Conservation (phyloP, 1,140 invertebrate species). For the Aphidius ervi region DNA sequence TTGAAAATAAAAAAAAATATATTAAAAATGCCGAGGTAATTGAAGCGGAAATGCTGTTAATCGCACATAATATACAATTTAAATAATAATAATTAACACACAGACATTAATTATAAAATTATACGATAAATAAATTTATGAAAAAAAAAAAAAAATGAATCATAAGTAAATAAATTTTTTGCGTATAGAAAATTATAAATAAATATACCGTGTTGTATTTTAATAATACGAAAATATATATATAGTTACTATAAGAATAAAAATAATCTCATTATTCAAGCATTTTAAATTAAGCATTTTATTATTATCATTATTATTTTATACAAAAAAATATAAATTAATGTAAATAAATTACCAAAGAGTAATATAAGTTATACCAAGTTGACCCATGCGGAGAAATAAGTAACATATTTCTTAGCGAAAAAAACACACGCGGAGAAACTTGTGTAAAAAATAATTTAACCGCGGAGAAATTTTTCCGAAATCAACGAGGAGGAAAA, state of each 20-base stretch:
- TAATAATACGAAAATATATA: constrained; percentile 22
- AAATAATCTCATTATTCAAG: not conserved
- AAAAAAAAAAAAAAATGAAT: not conserved
- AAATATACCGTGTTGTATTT: constrained; percentile 29
- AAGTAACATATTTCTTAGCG: too few relatives aligned
- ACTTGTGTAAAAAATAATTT: too few relatives aligned
- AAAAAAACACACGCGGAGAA: too few relatives aligned
- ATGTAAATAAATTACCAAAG: constrained; percentile 38
- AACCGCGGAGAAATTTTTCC: too few relatives aligned
- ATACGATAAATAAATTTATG: not conserved
- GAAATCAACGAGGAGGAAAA: too few relatives aligned
- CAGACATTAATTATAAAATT: too few relatives aligned
- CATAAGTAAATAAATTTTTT: constrained; percentile 3
- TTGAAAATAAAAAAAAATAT: constrained; percentile 4
- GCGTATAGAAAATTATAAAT: constrained; percentile 5
- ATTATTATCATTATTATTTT: constrained; percentile 33
- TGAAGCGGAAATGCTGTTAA: constrained; percentile 6
- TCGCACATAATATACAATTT: not conserved
- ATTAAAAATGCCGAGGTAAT: constrained; percentile 6
- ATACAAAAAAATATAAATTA: constrained; percentile 24
- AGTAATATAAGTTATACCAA: too few relatives aligned
- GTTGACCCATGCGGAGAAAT: too few relatives aligned
- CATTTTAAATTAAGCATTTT: not conserved
- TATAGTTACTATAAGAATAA: constrained; percentile 9
- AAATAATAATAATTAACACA: not conserved